Conservation (phyloP, 2,888 invertebrate genomes). For the Agonopterix arenella region DNA sequence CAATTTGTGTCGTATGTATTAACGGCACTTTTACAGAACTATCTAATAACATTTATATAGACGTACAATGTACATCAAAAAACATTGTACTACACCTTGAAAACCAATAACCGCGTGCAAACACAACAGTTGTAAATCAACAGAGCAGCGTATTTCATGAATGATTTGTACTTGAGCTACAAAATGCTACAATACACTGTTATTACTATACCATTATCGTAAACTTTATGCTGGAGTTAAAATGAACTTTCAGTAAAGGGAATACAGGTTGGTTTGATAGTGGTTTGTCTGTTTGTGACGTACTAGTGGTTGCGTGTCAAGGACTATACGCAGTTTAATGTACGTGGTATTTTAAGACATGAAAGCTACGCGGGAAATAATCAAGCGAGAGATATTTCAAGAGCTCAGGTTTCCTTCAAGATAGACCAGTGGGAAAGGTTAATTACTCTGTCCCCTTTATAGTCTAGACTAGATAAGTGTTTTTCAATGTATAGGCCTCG, state of each 20-base stretch:
- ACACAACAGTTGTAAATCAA: slow-evolving; percentile 38
- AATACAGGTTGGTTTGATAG: slow-evolving; percentile 7
- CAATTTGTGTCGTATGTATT: no score
- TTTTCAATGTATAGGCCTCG: no score
- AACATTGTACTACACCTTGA: slow-evolving; percentile 20
- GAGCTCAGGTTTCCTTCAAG: no score
- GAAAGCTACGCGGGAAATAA: slow-evolving; percentile 9
- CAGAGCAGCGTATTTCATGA: slow-evolving; percentile 46
- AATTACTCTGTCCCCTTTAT: no score
- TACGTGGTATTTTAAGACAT: slow-evolving; percentile 24
- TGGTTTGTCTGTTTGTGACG: slow-evolving; percentile 12
- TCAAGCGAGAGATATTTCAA: no score
- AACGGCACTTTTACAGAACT: no score
- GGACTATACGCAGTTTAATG: slow-evolving; percentile 21
- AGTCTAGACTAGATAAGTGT: no score
- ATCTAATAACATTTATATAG: no score
- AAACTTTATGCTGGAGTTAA: neutral
- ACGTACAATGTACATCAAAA: no score
- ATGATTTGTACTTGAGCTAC: slow-evolving; percentile 56
- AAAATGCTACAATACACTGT: slow-evolving; percentile 36
- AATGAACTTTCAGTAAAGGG: neutral
- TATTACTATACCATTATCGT: slow-evolving; percentile 16
- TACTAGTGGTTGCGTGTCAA: slow-evolving; percentile 41
- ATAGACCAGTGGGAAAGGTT: no score
- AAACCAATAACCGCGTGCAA: slow-evolving; percentile 29